phyloP scores from a whole-genome alignment of 2,888 invertebrate genomes.

The Pachliopta kotzebuea region DNA sequence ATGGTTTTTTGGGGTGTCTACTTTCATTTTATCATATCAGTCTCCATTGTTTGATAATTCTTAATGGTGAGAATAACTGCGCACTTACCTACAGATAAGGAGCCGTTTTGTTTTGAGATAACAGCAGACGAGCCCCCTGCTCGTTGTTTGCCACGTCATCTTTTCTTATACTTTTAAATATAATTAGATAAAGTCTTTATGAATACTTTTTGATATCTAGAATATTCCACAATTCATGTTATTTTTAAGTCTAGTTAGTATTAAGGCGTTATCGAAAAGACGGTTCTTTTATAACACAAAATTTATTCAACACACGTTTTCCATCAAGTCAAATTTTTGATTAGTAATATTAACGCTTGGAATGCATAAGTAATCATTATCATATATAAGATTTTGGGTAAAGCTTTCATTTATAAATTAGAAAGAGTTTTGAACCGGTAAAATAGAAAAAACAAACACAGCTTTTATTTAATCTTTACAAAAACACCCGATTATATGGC shows the following conservation, averaged over 20 bases:
- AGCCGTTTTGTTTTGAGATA: constrained; percentile 37
- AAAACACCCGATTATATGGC: no score
- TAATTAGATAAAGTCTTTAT: constrained; percentile 39
- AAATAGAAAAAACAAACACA: no score
- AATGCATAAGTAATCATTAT: no score
- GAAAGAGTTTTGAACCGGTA: no score
- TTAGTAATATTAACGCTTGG: no score
- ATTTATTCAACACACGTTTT: no score
- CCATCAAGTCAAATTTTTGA: no score
- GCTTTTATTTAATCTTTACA: no score
- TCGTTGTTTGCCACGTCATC: constrained; percentile 42
- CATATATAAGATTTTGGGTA: no score
- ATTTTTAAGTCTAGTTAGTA: constrained; percentile 23
- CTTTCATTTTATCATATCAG: constrained; percentile 6
- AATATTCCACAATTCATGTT: constrained; percentile 32
- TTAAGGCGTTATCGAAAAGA: neutral
- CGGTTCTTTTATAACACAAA: no score
- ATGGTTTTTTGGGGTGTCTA: neutral
- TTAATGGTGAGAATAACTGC: constrained; percentile 37
- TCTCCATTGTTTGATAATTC: constrained; percentile 16
- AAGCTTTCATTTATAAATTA: no score
- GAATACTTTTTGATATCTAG: constrained; percentile 31
- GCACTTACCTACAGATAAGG: constrained; percentile 41
- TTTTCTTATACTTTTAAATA: constrained; percentile 49
- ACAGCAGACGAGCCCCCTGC: constrained; percentile 49